Conservation (phyloP, 2,113 vertebrate genomes). For the Hyla sarda region DNA sequence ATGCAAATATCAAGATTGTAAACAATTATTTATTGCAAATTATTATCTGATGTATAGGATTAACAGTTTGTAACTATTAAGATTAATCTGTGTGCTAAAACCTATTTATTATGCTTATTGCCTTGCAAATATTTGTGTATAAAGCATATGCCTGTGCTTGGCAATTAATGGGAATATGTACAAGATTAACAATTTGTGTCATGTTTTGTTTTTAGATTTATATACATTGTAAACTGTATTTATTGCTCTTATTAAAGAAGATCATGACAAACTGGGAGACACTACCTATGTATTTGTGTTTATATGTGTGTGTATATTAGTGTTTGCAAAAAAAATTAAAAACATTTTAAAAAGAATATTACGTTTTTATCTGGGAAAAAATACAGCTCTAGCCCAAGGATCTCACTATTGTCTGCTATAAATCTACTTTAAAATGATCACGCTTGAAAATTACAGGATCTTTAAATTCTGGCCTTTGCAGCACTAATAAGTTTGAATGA, state of each 20-base stretch:
- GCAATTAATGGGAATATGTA: constrained; percentile 95
- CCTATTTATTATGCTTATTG: constrained; percentile 99
- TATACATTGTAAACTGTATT: constrained; percentile 91
- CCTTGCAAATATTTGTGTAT: constrained; percentile 91
- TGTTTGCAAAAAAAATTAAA: constrained; percentile 90
- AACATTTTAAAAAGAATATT: constrained; percentile 77
- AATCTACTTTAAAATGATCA: constrained; percentile 87
- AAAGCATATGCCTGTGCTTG: constrained; percentile 97
- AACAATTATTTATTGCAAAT: constrained; percentile 99
- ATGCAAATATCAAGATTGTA: constrained; percentile 91
- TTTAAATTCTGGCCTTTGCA: constrained; percentile 81
- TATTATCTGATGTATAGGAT: constrained; percentile 99
- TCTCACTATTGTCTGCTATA: constrained; percentile 92
- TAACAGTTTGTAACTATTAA: constrained; percentile 97
- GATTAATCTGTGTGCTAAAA: constrained; percentile 91
- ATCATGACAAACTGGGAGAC: constrained; percentile 96
- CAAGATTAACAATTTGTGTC: constrained; percentile 95
- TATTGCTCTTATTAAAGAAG: constrained; percentile 98
- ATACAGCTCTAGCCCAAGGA: constrained; percentile 92
- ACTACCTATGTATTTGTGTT: constrained; percentile 72
- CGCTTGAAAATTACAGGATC: constrained; percentile 76
- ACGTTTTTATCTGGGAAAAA: constrained; percentile 88
- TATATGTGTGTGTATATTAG: constrained; percentile 76
- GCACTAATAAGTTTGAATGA: constrained; percentile 78
- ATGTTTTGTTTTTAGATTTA: constrained; percentile 98